Conservation (phyloP, 2,888 invertebrate genomes). For the Dasypogon diadema region DNA sequence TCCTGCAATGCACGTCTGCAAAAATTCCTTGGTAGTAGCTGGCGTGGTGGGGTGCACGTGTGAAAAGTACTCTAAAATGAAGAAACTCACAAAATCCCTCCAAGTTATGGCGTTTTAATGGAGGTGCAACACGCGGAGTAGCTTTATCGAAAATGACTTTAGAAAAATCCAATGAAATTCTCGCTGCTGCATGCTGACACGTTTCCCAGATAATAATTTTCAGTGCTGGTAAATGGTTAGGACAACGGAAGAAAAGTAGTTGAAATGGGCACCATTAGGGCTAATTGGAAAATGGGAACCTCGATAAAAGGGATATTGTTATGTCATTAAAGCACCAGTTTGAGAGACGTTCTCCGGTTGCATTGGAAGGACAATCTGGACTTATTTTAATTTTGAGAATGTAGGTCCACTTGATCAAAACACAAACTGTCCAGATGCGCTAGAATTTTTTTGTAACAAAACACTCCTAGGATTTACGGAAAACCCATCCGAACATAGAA, state of each 20-base stretch:
- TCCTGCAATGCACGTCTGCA: slow-evolving; percentile 29
- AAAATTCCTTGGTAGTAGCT: slow-evolving; percentile 2
- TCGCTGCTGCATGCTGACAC: slow-evolving; percentile 43
- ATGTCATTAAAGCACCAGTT: not conserved
- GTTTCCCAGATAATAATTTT: slow-evolving; percentile 44
- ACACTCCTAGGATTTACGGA: too few relatives aligned
- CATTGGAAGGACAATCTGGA: not conserved
- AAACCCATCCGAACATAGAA: too few relatives aligned
- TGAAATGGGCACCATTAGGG: slow-evolving; percentile 37
- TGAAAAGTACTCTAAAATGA: slow-evolving; percentile 43
- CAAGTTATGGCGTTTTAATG: slow-evolving; percentile 45
- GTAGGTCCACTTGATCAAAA: too few relatives aligned
- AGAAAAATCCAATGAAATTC: slow-evolving; percentile 50
- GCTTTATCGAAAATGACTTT: slow-evolving; percentile 51
- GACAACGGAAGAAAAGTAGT: slow-evolving; percentile 19
- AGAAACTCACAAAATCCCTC: slow-evolving; percentile 33
- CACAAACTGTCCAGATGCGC: too few relatives aligned
- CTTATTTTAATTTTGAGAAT: too few relatives aligned
- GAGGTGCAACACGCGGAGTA: slow-evolving; percentile 41
- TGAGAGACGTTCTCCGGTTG: not conserved
- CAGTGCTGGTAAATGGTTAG: not conserved
- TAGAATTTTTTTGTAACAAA: too few relatives aligned
- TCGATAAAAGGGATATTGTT: not conserved
- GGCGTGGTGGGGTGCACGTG: slow-evolving; percentile 30
- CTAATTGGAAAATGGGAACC: slow-evolving; percentile 38